Conservation (phyloP, 2,797 vertebrate species). For the Strix occidentalis region DNA sequence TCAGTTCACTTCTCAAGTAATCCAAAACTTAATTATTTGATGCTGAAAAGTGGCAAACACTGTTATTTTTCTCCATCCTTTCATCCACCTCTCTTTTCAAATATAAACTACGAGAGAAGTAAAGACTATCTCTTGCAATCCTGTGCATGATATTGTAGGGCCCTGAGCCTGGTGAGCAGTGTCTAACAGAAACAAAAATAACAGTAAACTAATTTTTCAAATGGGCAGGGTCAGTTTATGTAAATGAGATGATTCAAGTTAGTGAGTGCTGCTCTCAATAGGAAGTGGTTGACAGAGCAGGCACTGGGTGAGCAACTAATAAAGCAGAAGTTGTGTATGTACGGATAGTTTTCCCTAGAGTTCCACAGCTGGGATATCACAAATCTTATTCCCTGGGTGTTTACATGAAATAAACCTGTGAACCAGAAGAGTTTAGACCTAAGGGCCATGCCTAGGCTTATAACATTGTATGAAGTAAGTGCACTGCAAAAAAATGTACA, state of each 20-base stretch:
- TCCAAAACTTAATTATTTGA: neutral
- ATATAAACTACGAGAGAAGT: neutral
- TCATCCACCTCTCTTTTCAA: neutral
- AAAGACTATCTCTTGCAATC: neutral
- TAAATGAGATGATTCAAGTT: neutral
- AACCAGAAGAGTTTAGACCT: neutral
- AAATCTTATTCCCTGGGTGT: neutral
- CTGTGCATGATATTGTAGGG: fast-evolving
- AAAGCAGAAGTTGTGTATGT: neutral
- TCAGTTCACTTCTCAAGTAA: neutral
- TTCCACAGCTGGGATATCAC: neutral
- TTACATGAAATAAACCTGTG: neutral
- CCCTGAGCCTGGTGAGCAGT: neutral
- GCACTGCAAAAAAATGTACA: neutral
- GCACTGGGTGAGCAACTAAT: neutral
- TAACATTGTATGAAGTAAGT: neutral
- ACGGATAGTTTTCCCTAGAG: neutral
- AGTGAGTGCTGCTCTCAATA: neutral
- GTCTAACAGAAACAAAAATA: neutral
- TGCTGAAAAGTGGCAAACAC: fast-evolving
- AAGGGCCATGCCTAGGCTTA: neutral
- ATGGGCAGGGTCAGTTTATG: neutral
- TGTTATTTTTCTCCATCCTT: neutral
- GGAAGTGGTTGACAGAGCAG: neutral
- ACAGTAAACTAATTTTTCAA: neutral